Base-by-base conservation (phyloP, 2,797 vertebrate genomes). In the Neolamprologus multifasciatus region DNA sequence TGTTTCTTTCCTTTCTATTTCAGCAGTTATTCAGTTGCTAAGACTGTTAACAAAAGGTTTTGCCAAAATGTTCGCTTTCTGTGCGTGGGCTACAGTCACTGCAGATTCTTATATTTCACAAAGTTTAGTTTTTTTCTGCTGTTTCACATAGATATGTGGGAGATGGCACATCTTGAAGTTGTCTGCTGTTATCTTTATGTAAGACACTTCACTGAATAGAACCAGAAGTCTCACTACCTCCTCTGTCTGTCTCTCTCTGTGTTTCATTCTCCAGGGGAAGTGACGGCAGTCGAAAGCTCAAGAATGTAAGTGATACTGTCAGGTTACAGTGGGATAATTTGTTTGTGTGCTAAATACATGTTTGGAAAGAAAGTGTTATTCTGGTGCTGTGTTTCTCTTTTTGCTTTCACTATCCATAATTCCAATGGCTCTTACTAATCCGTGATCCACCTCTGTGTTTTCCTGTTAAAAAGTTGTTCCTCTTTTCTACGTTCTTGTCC, bases 281-380 rank as follows among this genome's bases (percentile, higher is more conserved):
- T 9, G 94, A 94, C 90, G 94, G 91, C 90, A 92, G 88, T 92
- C 90, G 94, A 90, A 96, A 93, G 83, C 90, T 95, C n/a, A 95
- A 95, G 89, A 95, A 96, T 95, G 95, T 96, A 94, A 95, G 95
- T 95, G 82, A 87, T 52, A 12, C 85, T 48, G 89, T 62, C 86
- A 79, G 43, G 80, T 87, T 76, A 62, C 52, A 87, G 77, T 79
- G 82, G 80, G 81, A 85, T 86, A 3, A 78, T 88, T 84, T 87
- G 81, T 88, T 91, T 91, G 86, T 81, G 79, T 81, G 79, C 67
- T 91, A 89, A 92, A 84, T 93, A 80, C 50, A 64, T 79, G 82
- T 91, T 88, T 89, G 78, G n/a, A 23, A 80, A 19, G 38, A 87
- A 80, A 82, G 88, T 84, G 52, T 89, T 78, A 78, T 92, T 91